phyloP scores from a whole-genome alignment of 2,888 invertebrate genomes.

The Drosophila lacicola region DNA sequence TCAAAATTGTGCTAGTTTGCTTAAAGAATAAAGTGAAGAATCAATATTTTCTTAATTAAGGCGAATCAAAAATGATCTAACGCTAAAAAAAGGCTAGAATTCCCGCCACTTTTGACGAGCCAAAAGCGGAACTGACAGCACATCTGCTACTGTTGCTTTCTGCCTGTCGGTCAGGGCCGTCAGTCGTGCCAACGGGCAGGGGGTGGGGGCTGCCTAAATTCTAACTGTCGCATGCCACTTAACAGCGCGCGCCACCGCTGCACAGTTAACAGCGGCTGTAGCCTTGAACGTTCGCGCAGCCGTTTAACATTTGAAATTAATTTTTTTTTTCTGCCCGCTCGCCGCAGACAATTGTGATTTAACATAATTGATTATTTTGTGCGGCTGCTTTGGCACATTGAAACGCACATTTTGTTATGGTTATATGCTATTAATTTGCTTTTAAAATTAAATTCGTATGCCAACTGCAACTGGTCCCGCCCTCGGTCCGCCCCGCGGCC shows the following conservation, averaged over 20 bases:
- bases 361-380: slow-evolving; percentile 48
- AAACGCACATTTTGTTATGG: slow-evolving; percentile 37
- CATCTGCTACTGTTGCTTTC: slow-evolving; percentile 3
- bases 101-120: no score
- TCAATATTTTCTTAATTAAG: no score
- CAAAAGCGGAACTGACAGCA: no score
- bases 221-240: slow-evolving; percentile 64
- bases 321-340: not conserved
- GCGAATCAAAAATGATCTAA: no score
- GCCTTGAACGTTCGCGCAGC: slow-evolving; percentile 23
- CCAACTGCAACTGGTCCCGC: no score
- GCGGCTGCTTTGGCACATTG: slow-evolving; percentile 27
- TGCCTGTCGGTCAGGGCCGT: slow-evolving; percentile 61
- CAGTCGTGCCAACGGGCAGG: no score
- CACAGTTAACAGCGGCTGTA: slow-evolving; percentile 27
- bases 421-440: slow-evolving; percentile 21
- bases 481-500: not conserved
- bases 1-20: no score
- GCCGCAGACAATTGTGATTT: slow-evolving; percentile 11
- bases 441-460: slow-evolving; percentile 23
- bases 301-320: slow-evolving; percentile 38
- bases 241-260: slow-evolving; percentile 27
- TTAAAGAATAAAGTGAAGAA: no score
- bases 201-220: slow-evolving; percentile 39
- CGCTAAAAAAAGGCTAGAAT: no score